These are phyloP conservation scores for Adelognathus sp. DNA, from an alignment of 2,888 invertebrate species.

Conservation along the genomic window DNA sequence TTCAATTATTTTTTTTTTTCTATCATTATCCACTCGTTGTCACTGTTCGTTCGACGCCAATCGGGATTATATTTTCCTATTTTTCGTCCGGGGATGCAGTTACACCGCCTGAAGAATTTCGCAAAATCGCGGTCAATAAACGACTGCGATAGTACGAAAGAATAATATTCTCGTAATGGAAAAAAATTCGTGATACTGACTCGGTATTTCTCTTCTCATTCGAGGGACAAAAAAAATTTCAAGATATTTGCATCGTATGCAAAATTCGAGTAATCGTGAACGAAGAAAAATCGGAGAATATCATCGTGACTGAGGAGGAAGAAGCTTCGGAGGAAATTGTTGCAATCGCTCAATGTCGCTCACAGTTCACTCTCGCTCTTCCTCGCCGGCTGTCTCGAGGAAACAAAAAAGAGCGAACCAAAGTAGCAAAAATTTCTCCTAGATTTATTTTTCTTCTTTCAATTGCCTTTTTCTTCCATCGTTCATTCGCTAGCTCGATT, in stretches of 20 bases:
- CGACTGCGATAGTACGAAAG: not conserved
- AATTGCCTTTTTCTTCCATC: slow-evolving; percentile 3
- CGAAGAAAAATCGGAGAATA: slow-evolving; percentile 30
- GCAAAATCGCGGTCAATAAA: slow-evolving; percentile 28
- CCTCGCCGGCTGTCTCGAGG: not conserved
- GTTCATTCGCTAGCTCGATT: slow-evolving; percentile 16
- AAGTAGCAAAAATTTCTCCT: slow-evolving; percentile 37
- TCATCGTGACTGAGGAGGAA: not conserved
- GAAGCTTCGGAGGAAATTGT: slow-evolving; percentile 42
- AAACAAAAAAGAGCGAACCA: slow-evolving; percentile 13
- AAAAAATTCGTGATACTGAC: not conserved
- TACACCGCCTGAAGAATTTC: not conserved
- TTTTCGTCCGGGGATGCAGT: too few relatives aligned
- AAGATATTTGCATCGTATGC: slow-evolving; percentile 39
- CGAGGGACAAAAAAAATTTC: not conserved
- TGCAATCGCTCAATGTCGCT: slow-evolving; percentile 55
- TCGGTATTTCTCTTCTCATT: not conserved
- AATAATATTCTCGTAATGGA: not conserved
- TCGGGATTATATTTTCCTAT: not conserved
- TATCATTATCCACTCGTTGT: not conserved
- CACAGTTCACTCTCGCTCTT: slow-evolving; percentile 19
- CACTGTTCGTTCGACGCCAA: not conserved
- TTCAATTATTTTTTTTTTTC: not conserved
- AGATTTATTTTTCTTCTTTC: slow-evolving; percentile 27
- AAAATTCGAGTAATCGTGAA: not conserved